Conservation (phyloP, 1,140 invertebrate species). For the Drosophila guanche region DNA sequence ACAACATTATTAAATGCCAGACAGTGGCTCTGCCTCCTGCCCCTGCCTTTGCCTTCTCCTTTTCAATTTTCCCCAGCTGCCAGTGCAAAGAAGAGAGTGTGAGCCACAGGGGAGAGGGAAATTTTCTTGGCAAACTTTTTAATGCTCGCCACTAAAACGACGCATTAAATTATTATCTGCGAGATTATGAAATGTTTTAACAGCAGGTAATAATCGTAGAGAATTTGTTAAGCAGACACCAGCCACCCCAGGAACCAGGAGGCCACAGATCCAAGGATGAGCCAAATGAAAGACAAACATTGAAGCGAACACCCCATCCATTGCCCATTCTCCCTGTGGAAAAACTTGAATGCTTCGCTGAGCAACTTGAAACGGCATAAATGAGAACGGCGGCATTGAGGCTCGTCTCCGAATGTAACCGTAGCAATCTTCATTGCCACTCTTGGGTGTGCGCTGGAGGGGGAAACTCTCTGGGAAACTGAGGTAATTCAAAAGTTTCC, state of each 20-base stretch:
- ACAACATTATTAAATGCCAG: conserved; percentile 67
- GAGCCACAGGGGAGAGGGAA: not conserved
- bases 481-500: conserved; percentile 80
- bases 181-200: conserved; percentile 80
- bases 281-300: conserved; percentile 76
- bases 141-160: conserved; percentile 71
- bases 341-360: conserved; percentile 63
- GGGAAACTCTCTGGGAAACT: conserved; percentile 47
- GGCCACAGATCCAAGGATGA: conserved; percentile 3
- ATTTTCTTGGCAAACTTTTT: conserved; percentile 77
- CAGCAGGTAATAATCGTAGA: conserved; percentile 81
- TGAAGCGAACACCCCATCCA: not conserved
- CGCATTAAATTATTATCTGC: conserved; percentile 81
- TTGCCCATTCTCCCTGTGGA: conserved; percentile 10
- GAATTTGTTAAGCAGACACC: conserved; percentile 61
- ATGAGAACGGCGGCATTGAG: conserved; percentile 44
- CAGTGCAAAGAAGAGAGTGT: too few relatives aligned
- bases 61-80: conserved; percentile 33
- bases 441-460: not conserved
- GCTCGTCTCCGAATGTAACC: conserved; percentile 52
- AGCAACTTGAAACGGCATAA: conserved; percentile 80
- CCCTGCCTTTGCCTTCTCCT: not conserved
- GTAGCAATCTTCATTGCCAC: conserved; percentile 57
- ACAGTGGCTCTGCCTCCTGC: conserved; percentile 24
- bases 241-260: not conserved